These are phyloP conservation scores for Isurus oxyrinchus DNA, from an alignment of 2,113 vertebrate species.

Conservation along the genomic window DNA sequence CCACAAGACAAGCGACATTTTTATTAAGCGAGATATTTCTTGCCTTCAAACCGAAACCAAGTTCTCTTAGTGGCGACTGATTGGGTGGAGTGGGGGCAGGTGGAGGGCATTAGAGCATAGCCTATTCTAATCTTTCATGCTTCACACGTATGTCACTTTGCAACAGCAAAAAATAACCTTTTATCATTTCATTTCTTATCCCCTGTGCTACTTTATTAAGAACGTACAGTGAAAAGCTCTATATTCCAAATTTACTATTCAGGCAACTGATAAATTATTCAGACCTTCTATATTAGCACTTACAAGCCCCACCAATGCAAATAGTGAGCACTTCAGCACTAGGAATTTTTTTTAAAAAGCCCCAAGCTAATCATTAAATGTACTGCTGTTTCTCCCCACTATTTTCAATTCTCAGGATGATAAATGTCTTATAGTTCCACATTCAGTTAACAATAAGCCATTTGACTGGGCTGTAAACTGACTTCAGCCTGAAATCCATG, in stretches of 20 bases:
- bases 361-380: not conserved
- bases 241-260: not conserved
- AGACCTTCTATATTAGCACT: not conserved
- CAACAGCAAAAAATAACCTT: not conserved
- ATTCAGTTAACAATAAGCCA: not conserved
- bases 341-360: not conserved
- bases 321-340: not conserved
- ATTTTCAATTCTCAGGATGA: not conserved
- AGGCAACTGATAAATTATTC: slow-evolving; percentile 23
- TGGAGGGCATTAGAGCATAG: not conserved
- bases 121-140: slow-evolving; percentile 3
- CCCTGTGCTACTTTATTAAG: not conserved
- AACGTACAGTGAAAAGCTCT: not conserved
- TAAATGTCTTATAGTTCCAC: not conserved
- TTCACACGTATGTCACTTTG: not conserved
- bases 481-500: not conserved
- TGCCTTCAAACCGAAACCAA: not conserved
- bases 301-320: not conserved
- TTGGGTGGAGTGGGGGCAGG: not conserved
- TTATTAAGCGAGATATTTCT: not conserved
- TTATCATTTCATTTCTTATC: not conserved
- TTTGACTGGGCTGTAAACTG: not conserved
- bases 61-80: not conserved
- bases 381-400: not conserved
- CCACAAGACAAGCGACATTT: not conserved